Conservation (phyloP, 2,113 vertebrate species). For the Pogonocichla stellata region DNA sequence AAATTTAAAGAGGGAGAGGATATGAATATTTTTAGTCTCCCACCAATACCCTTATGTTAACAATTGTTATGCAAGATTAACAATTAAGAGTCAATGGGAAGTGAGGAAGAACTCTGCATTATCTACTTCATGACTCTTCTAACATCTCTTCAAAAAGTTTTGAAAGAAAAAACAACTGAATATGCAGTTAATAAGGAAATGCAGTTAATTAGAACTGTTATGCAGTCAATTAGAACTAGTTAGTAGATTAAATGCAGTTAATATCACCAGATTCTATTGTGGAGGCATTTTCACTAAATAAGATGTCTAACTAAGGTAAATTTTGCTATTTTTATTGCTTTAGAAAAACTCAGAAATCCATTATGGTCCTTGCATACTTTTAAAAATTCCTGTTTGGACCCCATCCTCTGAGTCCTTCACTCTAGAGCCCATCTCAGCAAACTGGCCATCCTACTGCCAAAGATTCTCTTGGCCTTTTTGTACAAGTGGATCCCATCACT, state of each 20-base stretch:
- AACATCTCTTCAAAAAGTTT: not conserved
- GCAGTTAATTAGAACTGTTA: too few relatives aligned
- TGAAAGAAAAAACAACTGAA: not conserved
- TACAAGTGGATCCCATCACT: not conserved
- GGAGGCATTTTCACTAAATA: not conserved
- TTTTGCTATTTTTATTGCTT: not conserved
- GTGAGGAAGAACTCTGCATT: not conserved
- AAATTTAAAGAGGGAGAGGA: not conserved
- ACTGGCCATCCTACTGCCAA: not conserved
- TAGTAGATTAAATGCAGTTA: not conserved
- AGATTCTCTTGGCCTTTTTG: not conserved
- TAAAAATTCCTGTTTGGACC: not conserved
- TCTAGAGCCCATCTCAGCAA: not conserved
- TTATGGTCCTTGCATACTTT: not conserved
- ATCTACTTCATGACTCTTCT: fast-evolving
- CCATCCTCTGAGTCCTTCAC: not conserved
- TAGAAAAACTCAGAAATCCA: not conserved
- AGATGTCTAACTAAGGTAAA: not conserved
- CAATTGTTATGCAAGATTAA: not conserved
- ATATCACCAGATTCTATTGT: not conserved
- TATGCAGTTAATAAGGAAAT: too few relatives aligned
- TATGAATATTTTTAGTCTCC: not conserved
- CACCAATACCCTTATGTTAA: not conserved
- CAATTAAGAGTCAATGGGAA: not conserved
- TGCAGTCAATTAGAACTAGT: too few relatives aligned